Evolutionary conservation across 2,888 invertebrate genomes (phyloP), one percentile per base, ranked within the genome.

Genomic region (Clunio marinus): DNA sequence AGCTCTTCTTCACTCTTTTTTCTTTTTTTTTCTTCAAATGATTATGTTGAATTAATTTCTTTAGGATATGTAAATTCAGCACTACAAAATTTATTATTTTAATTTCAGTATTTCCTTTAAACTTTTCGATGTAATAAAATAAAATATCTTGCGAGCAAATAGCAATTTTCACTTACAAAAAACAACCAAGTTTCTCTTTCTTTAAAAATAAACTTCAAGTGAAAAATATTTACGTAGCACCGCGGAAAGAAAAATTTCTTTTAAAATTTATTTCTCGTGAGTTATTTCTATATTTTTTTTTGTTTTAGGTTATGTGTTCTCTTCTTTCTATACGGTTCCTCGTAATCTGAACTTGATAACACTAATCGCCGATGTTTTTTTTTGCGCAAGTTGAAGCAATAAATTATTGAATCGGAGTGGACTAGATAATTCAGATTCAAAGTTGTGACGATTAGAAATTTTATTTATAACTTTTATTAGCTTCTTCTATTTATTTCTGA

Each of bases 81-180:
- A 45, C 45, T 45, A 4, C 4, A 45, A 15, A 15, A 10, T 32
- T 45, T n/a, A n/a, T n/a, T n/a, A n/a, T n/a, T 45, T 45, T 15
- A 15, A 45, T 45, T 45, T 45, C 22, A 4, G 3, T 4, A 13
- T 45, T n/a, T 13, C 45, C 15, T 7, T 7, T 45, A 13, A 32
- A 32, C 32, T 7, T 10, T 17, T 45, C 13, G 45, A 4, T 32
- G 35, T 32, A 32, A 45, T 13, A 17, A n/a, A n/a, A 45, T 5
- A 15, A 45, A n/a, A 7, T 7, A 45, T 57, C 27, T 25, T 8
- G 13, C 27, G 25, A 57, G 20, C n/a, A 13, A n/a, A 15, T 7
- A 51, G 27, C 57, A 57, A 57, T 57, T 57, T 57, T 57, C 57
- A 57, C 57, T 22, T 27, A 57, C 20, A 55, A 24, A 55, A 24